Percentiles rank a stretch among this genome's conserved stretches.
Conservation (phyloP, 2,113 vertebrate species). For the Enhydra lutris region DNA sequence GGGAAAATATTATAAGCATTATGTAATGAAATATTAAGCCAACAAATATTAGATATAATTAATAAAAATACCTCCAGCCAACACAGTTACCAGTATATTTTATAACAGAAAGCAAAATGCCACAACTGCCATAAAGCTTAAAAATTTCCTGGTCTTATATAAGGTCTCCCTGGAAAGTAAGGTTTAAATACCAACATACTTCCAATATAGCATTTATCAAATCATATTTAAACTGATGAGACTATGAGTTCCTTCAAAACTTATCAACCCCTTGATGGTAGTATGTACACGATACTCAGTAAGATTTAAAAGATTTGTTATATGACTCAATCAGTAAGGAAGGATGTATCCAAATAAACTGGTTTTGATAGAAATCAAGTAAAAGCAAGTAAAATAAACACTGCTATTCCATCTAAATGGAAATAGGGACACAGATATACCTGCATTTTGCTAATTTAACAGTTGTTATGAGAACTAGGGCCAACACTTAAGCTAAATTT, state of each 20-base stretch:
- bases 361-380: background rate
- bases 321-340: background rate
- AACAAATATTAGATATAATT: constrained; percentile 11
- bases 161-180: background rate
- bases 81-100: background rate
- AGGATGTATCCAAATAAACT: background rate
- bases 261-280: background rate
- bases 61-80: background rate
- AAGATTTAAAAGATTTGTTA: background rate
- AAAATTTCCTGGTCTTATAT: background rate
- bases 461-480: background rate
- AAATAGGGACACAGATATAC: background rate
- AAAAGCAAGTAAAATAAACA: background rate
- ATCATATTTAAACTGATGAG: background rate
- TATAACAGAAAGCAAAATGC: background rate
- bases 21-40: background rate
- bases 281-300: background rate
- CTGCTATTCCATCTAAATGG: background rate
- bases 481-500: background rate
- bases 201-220: background rate
- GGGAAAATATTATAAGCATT: background rate
- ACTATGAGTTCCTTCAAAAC: background rate
- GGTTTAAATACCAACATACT: background rate
- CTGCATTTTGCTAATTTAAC: background rate
- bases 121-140: background rate